phyloP scores from a whole-genome alignment of 2,113 vertebrate genomes.

The Eupsittula cactorum region DNA sequence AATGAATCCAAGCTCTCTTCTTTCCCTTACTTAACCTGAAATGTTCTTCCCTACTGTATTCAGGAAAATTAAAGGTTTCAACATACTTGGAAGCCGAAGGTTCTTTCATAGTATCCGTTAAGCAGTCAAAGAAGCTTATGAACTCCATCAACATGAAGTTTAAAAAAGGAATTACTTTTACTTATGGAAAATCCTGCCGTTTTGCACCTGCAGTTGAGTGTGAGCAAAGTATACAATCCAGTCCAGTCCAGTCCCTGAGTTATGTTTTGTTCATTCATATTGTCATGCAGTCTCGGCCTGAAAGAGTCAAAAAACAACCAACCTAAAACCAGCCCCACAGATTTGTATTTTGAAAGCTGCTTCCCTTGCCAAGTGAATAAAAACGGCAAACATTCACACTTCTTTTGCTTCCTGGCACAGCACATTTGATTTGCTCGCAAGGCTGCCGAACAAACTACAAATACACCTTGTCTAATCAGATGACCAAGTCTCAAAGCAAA shows the following conservation, averaged over 20 bases:
- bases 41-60: neutral
- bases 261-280: neutral
- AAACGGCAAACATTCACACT: neutral
- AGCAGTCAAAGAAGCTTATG: neutral
- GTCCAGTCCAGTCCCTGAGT: neutral
- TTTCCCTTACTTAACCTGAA: neutral
- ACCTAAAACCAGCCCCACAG: neutral
- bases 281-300: neutral
- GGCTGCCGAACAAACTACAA: neutral
- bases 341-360: neutral
- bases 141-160: neutral
- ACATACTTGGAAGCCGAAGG: neutral
- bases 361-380: neutral
- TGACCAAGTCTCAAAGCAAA: neutral
- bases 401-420: neutral
- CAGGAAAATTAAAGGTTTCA: neutral
- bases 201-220: neutral
- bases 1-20: neutral
- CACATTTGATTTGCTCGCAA: neutral
- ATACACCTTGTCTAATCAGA: neutral
- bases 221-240: neutral
- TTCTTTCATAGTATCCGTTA: neutral
- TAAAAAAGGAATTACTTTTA: neutral
- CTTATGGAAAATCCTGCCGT: neutral
- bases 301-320: neutral